phyloP scores from a whole-genome alignment of 2,797 vertebrate genomes.

The Pelochelys cantorii region DNA sequence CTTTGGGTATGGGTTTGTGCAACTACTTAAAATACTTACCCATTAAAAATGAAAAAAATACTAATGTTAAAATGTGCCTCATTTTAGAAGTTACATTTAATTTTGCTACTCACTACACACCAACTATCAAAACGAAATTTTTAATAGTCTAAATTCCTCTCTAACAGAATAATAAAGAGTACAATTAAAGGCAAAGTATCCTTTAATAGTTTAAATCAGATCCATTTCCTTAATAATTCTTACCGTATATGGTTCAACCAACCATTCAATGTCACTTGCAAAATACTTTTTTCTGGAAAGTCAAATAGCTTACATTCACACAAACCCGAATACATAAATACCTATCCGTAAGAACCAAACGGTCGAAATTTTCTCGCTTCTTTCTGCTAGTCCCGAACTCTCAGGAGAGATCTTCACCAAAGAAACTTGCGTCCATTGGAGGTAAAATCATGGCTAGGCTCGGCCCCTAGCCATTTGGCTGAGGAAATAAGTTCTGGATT shows the following conservation, averaged over 20 bases:
- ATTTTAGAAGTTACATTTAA: constrained; percentile 75
- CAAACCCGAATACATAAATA: constrained; percentile 99
- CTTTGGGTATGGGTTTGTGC: constrained; percentile 59
- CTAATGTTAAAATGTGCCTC: constrained; percentile 61
- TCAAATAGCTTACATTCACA: constrained; percentile 95
- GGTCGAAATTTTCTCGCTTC: constrained; percentile 98
- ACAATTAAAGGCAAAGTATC: constrained; percentile 75
- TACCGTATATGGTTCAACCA: constrained; percentile 94
- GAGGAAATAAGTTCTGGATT: constrained; percentile 97
- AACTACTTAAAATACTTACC: constrained; percentile 80
- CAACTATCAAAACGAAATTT: constrained; percentile 73
- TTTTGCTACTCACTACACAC: constrained; percentile 74
- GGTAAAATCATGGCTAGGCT: constrained; percentile 96
- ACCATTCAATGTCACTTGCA: constrained; percentile 83
- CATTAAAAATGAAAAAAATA: constrained; percentile 64
- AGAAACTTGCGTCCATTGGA: constrained; percentile 95
- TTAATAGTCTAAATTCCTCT: constrained; percentile 74
- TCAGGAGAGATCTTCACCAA: constrained; percentile 97
- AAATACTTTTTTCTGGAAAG: constrained; percentile 82
- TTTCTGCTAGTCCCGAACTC: constrained; percentile 97
- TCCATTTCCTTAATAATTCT: constrained; percentile 83
- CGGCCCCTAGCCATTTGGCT: constrained; percentile 99
- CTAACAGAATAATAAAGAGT: constrained; percentile 65
- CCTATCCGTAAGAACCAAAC: constrained; percentile 99
- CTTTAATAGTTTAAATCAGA: constrained; percentile 73